Evolutionary conservation across 2,797 vertebrate species (phyloP), one percentile per base, ranked within the genome.

Genomic region (Agapornis canus): DNA sequence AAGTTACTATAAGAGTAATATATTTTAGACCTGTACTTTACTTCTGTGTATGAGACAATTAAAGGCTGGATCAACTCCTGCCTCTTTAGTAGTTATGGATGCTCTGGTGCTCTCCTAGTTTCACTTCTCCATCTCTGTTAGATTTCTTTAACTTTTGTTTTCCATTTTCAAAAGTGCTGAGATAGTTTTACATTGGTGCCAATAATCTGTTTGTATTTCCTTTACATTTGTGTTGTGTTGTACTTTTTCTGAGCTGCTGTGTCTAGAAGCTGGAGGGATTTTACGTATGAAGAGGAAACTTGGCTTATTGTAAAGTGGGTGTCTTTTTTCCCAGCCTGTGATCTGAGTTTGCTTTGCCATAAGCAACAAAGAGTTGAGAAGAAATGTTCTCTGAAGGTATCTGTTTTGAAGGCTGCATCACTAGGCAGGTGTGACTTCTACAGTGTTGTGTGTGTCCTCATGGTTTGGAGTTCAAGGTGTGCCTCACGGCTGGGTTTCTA

Each of bases 271-370:
- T 52, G 32, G 32, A 81, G 71, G 18, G 21, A 22, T 64, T 83
- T 56, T 86, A 29, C 31, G 66, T 87, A 15, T 0, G 0, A 60
- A 37, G 47, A 72, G n/a, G 47, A 23, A 91, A 43, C 13, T 56
- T n/a, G 17, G 3, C 0, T 0, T 73, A 4, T 31, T 45, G 1
- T 56, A 52, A 52, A 26, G 32, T 17, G 5, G 9, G 27, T 71
- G 10, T 82, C 49, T 35, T 72, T 42, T 72, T 77, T 82, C 48
- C 42, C 52, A 52, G 29, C 5, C 26, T 42, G 26, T 63, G 25
- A 16, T 48, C 27, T 73, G 26, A 6, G 6, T 64, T 75, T 64
- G 6, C 32, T 70, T 94, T 91, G 16, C 19, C 22, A 19, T 43
- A 9, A 83, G 27, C 32, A 82, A 29, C 0, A 4, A 70, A 39